Evolutionary conservation across 2,113 vertebrate species (phyloP).

Genomic region (Proterorhinus semilunaris): DNA sequence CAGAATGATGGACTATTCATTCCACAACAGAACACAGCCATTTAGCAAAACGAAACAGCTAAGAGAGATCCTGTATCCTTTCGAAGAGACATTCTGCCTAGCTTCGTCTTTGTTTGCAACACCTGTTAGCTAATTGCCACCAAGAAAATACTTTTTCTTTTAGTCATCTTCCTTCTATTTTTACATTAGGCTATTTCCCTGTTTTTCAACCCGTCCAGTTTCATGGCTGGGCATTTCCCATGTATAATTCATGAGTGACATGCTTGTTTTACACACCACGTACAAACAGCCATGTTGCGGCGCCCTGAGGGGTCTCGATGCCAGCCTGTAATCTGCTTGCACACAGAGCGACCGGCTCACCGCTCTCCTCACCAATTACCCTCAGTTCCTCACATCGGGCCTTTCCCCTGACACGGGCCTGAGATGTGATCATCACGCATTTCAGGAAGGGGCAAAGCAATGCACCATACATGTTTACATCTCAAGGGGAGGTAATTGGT

Average conservation of each 20-base stretch:
- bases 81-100: slow-evolving; percentile 33
- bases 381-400: slow-evolving; percentile 55
- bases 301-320: slow-evolving; percentile 58
- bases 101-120: slow-evolving; percentile 27
- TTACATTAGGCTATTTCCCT: slow-evolving; percentile 26
- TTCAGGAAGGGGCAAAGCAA: slow-evolving; percentile 36
- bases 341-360: slow-evolving; percentile 60
- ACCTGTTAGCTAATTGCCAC: slow-evolving; percentile 52
- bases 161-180: slow-evolving; percentile 32
- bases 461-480: slow-evolving; percentile 35
- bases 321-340: slow-evolving; percentile 68
- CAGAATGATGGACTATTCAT: slow-evolving; percentile 48
- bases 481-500: slow-evolving; percentile 52
- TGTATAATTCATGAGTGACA: slow-evolving; percentile 71
- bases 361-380: slow-evolving; percentile 65
- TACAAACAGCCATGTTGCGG: slow-evolving; percentile 63
- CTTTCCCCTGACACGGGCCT: slow-evolving; percentile 50
- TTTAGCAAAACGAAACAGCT: slow-evolving; percentile 30
- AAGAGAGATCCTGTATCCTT: slow-evolving; percentile 18
- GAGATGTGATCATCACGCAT: slow-evolving; percentile 52
- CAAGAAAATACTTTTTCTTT: slow-evolving; percentile 17
- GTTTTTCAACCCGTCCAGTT: slow-evolving; percentile 50
- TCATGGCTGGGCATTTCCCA: slow-evolving; percentile 56
- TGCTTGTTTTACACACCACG: slow-evolving; percentile 70
- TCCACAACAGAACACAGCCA: slow-evolving; percentile 54